Evolutionary conservation across 2,113 vertebrate genomes (phyloP), one percentile per base, ranked within the genome.

Genomic region (Aleadryas rufinucha): DNA sequence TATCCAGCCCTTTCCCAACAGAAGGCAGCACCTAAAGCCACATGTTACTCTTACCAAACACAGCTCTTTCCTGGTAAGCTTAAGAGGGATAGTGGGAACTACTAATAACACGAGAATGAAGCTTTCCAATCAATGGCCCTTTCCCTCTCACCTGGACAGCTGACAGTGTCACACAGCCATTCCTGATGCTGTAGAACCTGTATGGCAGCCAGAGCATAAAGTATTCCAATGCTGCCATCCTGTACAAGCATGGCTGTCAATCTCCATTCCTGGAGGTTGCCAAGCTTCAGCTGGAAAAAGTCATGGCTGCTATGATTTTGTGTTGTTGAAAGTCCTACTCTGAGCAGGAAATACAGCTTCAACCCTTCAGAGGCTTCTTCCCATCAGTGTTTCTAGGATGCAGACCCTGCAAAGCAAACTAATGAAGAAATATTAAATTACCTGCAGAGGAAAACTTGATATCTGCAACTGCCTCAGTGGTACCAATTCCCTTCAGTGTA

Each of bases 371-470:
- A 88, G 5, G 26, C 49, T 39, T 70, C 77, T 49, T 84, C 7
- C 33, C 65, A 60, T 17, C n/a, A n/a, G 18, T 16, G 22, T 71
- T 89, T 59, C n/a, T 30, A 52, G 13, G n/a, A 31, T 20, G 24
- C 15, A 87, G 35, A 79, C 7, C 16, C 75, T 49, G 63, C 28
- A 84, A 53, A 84, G 81, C 60, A 88, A 93, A 82, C 54, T 80
- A 44, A 61, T 31, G 33, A 89, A 84, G 61, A 81, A 95, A 93
- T 69, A 37, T 15, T 78, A n/a, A 88, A 59, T 92, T 97, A 99
- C 99, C 99, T 98, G 99, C 98, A 87, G 99, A 99, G 7, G 99
- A 99, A 92, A 99, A 97, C 66, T 98, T 99, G 97, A 99, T 98
- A 95, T 99, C 99, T n/a, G 98, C 98, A 1, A 98, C 96, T 31